Percentiles rank a stretch among this genome's conserved stretches.
phyloP scores from a whole-genome alignment of 2,797 vertebrate genomes.

The Synaphobranchus kaupii region DNA sequence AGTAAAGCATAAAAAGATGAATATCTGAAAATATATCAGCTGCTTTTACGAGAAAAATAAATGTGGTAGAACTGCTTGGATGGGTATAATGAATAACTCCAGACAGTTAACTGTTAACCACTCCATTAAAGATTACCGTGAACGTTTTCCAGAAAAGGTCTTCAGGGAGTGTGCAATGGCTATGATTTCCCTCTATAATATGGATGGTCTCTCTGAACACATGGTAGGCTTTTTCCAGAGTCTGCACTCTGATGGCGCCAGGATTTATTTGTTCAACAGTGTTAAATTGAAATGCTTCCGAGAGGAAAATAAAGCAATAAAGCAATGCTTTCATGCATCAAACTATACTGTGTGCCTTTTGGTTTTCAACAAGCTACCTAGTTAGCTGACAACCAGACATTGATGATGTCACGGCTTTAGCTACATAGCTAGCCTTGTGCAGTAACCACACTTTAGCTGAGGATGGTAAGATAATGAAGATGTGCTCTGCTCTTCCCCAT shows the following conservation, averaged over 20 bases:
- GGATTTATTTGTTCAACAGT: slow-evolving; percentile 16
- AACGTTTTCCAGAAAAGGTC: background rate
- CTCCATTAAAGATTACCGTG: background rate
- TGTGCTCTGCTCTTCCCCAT: too few relatives aligned
- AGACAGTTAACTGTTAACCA: background rate
- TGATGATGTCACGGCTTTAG: too few relatives aligned
- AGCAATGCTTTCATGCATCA: background rate
- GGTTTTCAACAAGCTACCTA: background rate
- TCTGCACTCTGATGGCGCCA: background rate
- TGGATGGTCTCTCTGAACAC: slow-evolving; percentile 20
- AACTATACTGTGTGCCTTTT: background rate
- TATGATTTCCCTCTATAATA: slow-evolving; percentile 11
- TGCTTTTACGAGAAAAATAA: too few relatives aligned
- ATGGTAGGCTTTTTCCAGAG: background rate
- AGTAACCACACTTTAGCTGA: too few relatives aligned
- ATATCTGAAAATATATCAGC: too few relatives aligned
- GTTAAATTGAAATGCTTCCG: background rate
- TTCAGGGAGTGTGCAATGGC: background rate
- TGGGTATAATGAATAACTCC: background rate
- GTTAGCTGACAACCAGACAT: too few relatives aligned
- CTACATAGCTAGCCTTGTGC: too few relatives aligned
- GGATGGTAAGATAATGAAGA: too few relatives aligned
- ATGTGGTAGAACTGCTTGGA: background rate
- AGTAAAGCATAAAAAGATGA: too few relatives aligned
- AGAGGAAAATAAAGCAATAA: background rate